A percentile compares a stretch with the other conserved stretches of the same genome.
Evolutionary conservation across 2,888 invertebrate genomes (phyloP).

Genomic region (Drosophila formosana): DNA sequence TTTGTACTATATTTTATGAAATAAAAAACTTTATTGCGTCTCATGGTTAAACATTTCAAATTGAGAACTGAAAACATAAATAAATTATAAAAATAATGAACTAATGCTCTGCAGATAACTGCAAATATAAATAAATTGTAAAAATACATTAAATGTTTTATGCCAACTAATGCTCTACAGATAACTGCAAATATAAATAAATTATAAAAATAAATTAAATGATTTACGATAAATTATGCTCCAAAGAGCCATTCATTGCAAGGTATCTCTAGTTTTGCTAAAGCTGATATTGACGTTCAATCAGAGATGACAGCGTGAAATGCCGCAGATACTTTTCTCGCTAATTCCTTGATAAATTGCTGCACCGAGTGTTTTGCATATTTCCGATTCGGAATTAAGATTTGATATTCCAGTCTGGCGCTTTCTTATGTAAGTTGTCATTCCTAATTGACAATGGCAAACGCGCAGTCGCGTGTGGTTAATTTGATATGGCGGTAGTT

Average conservation of each 20-base stretch:
- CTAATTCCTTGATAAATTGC: neutral
- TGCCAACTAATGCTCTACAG: too few relatives aligned
- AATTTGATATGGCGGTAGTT: constrained; percentile 43
- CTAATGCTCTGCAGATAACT: too few relatives aligned
- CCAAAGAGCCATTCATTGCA: too few relatives aligned
- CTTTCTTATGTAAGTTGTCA: constrained; percentile 13
- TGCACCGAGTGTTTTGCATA: neutral
- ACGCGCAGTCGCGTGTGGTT: constrained; percentile 48
- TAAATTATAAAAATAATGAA: too few relatives aligned
- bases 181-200: too few relatives aligned
- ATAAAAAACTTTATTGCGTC: too few relatives aligned
- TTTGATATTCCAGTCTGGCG: constrained; percentile 2
- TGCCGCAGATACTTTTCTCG: neutral
- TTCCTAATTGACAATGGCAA: constrained; percentile 23
- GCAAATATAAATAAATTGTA: too few relatives aligned
- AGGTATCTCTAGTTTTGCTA: neutral
- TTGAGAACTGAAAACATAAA: too few relatives aligned
- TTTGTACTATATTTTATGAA: neutral
- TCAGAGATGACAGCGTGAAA: constrained; percentile 19
- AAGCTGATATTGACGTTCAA: neutral
- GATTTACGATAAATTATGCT: too few relatives aligned
- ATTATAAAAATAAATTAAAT: too few relatives aligned
- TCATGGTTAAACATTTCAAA: too few relatives aligned
- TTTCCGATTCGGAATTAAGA: neutral
- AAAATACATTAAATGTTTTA: too few relatives aligned